phyloP scores from a whole-genome alignment of 1,140 invertebrate species.

The Drosophila seguyi region DNA sequence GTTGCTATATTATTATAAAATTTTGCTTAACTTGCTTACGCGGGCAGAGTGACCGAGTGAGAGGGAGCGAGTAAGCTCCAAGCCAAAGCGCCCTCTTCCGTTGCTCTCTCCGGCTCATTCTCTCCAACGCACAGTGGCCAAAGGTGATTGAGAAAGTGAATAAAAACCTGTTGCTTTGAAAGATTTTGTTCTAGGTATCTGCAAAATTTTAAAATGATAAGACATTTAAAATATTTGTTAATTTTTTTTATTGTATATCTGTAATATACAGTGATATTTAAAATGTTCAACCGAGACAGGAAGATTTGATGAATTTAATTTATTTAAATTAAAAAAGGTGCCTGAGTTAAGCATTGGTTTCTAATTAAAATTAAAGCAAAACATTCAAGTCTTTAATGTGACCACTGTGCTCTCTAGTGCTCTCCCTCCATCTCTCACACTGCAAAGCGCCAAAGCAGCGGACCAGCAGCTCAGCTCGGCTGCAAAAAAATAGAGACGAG shows the following conservation, averaged over 20 bases:
- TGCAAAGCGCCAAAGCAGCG: constrained; percentile 17
- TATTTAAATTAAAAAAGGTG: too few species aligned
- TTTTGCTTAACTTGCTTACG: constrained; percentile 33
- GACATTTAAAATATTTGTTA: too few species aligned
- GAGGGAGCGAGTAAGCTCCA: constrained; percentile 9
- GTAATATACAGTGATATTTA: too few species aligned
- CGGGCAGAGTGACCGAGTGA: constrained; percentile 11
- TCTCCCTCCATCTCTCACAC: not conserved
- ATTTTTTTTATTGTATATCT: too few species aligned
- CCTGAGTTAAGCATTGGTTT: too few species aligned
- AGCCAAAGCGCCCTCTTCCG: constrained; percentile 14
- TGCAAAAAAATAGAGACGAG: constrained; percentile 59
- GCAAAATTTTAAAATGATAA: not conserved
- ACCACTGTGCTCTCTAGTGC: not conserved
- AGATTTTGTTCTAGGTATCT: not conserved
- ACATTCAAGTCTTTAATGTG: not conserved
- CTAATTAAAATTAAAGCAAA: not conserved
- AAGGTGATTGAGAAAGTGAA: not conserved
- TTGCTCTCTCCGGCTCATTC: not conserved
- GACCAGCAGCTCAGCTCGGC: constrained; percentile 1
- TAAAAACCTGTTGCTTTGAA: not conserved
- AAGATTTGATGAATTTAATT: too few species aligned
- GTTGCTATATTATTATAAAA: constrained; percentile 12
- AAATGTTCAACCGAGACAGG: too few species aligned
- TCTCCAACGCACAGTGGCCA: not conserved